Base-by-base conservation (phyloP, 2,888 invertebrate species). In the Drosophila colorata region DNA sequence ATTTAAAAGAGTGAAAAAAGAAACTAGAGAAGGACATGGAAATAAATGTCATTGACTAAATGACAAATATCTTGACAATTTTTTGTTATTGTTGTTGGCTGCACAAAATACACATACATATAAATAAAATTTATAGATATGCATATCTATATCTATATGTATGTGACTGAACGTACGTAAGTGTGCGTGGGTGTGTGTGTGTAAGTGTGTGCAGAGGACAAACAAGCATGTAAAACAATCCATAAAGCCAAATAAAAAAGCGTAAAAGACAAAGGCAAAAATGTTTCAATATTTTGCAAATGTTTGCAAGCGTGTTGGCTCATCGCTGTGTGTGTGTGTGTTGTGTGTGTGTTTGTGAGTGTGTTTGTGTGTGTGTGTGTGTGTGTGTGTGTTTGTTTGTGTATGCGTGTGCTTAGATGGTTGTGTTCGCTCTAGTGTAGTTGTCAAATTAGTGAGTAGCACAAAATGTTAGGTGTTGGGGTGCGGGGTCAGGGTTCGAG, bases 31-130 rank as follows among this genome's bases (percentile, higher is more conserved):
- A 67, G 78, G 76, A 86, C 85, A 86, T 79, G 87, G 67, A 78
- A 88, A 86, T 86, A 88, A 88, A 88, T 86, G 85, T 86, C 85
- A 88, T 87, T 88, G 85, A 88, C 85, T 86, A 88, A 88, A 87
- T 86, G 85, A 86, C 85, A 86, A 87, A 86, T 84, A 87, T 75
- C 89, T 87, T 87, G 81, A 84, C 71, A 79, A 74, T 70, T 78
- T 80, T 46, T 51, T 55, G 25, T 20, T 59, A 40, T 48, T 74
- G 41, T 57, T 66, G 61, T 56, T 79, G 69, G 63, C 67, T 72
- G 78, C 74, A 77, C 61, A 72, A 63, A 69, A 57, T 49, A 70
- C 71, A 74, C 56, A 64, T 20, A 23, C 41, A 66, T 18, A 64
- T 47, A 66, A 47, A 64, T 49, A 56, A 40, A 68, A 74, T 74